Evolutionary conservation across 2,113 vertebrate genomes (phyloP).

Genomic region (Machaerirhynchus nigripectus): DNA sequence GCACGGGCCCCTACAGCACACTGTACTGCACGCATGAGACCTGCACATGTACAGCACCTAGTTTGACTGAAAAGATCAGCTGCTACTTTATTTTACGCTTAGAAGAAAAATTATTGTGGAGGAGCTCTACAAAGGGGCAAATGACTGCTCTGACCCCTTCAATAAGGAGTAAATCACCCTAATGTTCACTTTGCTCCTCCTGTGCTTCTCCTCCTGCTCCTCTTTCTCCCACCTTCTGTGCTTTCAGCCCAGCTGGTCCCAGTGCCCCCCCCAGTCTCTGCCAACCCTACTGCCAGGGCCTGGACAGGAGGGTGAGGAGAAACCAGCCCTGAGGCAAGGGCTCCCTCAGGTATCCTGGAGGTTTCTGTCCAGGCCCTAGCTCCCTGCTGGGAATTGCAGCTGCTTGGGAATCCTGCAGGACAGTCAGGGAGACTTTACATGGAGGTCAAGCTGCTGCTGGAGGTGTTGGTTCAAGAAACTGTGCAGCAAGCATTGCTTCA

Average conservation of each 20-base stretch:
- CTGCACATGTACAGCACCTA: background rate
- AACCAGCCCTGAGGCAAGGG: background rate
- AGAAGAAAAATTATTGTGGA: background rate
- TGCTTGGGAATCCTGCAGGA: background rate
- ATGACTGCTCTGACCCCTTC: background rate
- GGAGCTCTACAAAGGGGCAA: accelerated
- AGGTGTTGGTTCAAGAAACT: background rate
- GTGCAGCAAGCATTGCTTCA: background rate
- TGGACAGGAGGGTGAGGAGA: background rate
- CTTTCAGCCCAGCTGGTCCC: no score
- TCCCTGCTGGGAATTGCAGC: background rate
- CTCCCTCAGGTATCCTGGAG: background rate
- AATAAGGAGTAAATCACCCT: background rate
- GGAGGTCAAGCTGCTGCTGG: background rate
- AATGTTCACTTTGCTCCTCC: background rate
- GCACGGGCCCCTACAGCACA: background rate
- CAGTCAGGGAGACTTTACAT: no score
- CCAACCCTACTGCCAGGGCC: no score
- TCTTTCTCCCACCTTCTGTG: background rate
- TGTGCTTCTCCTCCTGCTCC: background rate
- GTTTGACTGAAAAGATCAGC: background rate
- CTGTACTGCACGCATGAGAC: background rate
- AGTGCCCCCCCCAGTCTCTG: background rate
- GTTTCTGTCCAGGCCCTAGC: background rate
- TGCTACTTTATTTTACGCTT: background rate